phyloP scores from a whole-genome alignment of 1,140 invertebrate species.

The Ephestia elutella region DNA sequence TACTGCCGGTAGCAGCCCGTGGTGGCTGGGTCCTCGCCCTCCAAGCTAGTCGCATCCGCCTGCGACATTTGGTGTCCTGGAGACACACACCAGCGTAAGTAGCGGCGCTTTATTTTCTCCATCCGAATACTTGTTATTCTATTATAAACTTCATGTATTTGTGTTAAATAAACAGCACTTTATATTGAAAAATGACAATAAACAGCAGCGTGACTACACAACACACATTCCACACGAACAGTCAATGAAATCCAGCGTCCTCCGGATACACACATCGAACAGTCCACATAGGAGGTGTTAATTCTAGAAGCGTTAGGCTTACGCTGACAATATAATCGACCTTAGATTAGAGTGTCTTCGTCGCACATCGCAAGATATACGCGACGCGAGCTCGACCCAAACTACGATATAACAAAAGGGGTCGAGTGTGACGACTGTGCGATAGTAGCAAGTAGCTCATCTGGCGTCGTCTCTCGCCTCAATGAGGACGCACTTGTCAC shows the following conservation, averaged over 20 bases:
- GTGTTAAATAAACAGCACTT: constrained; percentile 42
- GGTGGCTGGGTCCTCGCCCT: constrained; percentile 84
- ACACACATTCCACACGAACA: constrained; percentile 69
- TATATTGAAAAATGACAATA: constrained; percentile 42
- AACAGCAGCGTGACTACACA: constrained; percentile 64
- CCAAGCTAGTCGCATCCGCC: constrained; percentile 89
- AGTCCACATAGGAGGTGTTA: constrained; percentile 63
- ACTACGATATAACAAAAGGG: constrained; percentile 58
- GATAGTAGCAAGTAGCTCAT: constrained; percentile 70
- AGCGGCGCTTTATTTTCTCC: constrained; percentile 46
- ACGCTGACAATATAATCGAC: constrained; percentile 70
- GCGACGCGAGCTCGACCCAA: constrained; percentile 62
- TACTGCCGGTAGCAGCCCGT: constrained; percentile 91
- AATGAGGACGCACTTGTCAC: constrained; percentile 80
- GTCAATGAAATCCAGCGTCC: constrained; percentile 64
- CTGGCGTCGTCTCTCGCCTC: constrained; percentile 77
- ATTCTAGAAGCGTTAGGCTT: constrained; percentile 72
- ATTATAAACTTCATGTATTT: constrained; percentile 18
- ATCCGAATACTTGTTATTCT: constrained; percentile 21
- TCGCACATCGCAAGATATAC: constrained; percentile 71
- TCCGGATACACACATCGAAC: constrained; percentile 69
- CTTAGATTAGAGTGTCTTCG: constrained; percentile 71
- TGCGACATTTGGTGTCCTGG: constrained; percentile 93
- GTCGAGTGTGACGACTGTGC: constrained; percentile 63
- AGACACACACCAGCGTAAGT: constrained; percentile 70